Base-by-base conservation (phyloP, 92 coral and sea anemone genomes). In the Palythoa caribaeorum region DNA sequence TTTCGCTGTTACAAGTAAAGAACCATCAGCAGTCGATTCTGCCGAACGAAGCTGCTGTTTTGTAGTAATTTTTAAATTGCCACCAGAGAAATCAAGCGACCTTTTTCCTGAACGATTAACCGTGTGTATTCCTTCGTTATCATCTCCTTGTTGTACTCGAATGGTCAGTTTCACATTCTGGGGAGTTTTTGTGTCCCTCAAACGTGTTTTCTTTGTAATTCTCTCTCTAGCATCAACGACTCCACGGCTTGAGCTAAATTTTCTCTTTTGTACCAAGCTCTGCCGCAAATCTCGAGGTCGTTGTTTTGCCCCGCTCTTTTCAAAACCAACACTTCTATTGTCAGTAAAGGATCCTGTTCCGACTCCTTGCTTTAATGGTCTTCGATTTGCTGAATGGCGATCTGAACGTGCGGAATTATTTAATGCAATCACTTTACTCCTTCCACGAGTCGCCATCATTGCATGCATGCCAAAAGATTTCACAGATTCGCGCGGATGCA, bases 201-300 rank as follows among this genome's bases (percentile, higher is more conserved):
- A 73, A 13, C 65, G 78, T 77, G 90, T 69, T 55, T 92, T 91
- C 13, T 65, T 71, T 28, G 83, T 69, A 72, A 95, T 87, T 83
- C 91, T 95, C 47, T 89, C 91, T 62, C 98, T 90, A 20, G 96
- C 98, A 72, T 95, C 98, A 38, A 75, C 75, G 40, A 86, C 39
- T 62, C 78, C 78, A 16, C 73, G 75, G 6, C 71, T 15, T 84
- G 54, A 50, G 19, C 63, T 70, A 38, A 53, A 55, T 77, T 75
- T 73, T 62, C 84, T 71, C 38, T 87, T 83, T 71, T 83, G 75
- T n/a, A 71, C 59, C 86, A 81, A 47, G 54, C 17, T 81, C 48
- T 81, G 60, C 10, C 86, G 84, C 84, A 79, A 79, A 62, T 79
- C 84, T 60, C 59, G 84, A 17, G 72, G 38, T 79, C 57, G 73